Conservation (phyloP, 2,797 vertebrate genomes). For the Onychomys leucogaster region DNA sequence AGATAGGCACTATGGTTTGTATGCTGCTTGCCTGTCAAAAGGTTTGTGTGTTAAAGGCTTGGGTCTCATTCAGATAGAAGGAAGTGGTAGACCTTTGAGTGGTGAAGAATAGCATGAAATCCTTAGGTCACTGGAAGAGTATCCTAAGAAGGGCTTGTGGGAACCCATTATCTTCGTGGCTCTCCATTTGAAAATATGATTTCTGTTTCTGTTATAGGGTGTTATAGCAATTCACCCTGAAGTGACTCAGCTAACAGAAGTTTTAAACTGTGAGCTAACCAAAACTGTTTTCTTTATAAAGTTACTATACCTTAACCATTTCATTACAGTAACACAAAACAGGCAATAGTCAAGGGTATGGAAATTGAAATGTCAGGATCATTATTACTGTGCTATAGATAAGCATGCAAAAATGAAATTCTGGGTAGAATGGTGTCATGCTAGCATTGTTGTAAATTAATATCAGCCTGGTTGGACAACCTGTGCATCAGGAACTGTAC, state of each 20-base stretch:
- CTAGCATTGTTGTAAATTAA: slow-evolving; percentile 10
- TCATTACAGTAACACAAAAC: neutral
- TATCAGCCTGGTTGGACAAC: neutral
- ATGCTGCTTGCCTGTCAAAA: neutral
- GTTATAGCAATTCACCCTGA: neutral
- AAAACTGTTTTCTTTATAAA: neutral
- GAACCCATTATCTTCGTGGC: neutral
- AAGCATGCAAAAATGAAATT: slow-evolving; percentile 18
- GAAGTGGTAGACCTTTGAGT: neutral
- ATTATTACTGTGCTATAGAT: neutral
- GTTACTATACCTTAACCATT: neutral
- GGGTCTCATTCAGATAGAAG: neutral
- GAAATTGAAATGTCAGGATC: neutral
- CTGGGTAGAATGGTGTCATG: neutral
- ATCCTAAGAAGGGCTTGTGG: neutral
- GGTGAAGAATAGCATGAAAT: neutral
- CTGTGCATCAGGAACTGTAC: neutral
- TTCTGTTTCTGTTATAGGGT: neutral
- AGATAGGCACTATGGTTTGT: neutral
- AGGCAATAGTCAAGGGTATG: neutral
- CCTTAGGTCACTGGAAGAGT: neutral
- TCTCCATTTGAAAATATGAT: neutral
- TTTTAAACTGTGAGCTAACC: neutral
- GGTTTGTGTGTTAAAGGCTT: neutral
- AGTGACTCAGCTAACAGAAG: neutral